A percentile compares a stretch with the other conserved stretches of the same genome.
These are phyloP conservation scores for Pipra filicauda DNA, from an alignment of 2,113 vertebrate genomes.

Conservation along the genomic window DNA sequence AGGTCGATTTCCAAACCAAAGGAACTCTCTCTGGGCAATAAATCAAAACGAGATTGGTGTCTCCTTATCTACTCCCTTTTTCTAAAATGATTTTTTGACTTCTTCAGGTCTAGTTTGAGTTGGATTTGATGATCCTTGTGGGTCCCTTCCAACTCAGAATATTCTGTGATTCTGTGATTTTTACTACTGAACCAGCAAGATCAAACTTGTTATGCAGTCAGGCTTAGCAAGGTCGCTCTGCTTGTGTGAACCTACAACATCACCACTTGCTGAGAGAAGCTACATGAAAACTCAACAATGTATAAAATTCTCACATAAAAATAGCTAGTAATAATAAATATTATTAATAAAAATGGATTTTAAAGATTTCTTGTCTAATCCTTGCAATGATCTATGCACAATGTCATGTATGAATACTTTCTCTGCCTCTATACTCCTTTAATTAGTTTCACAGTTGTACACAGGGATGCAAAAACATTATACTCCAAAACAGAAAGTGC, in stretches of 20 bases:
- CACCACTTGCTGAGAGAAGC: background rate
- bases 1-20: background rate
- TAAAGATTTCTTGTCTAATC: background rate
- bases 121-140: background rate
- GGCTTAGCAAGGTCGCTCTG: background rate
- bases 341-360: background rate
- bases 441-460: background rate
- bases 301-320: background rate
- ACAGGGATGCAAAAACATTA: background rate
- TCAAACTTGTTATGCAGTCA: background rate
- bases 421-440: background rate
- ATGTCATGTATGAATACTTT: background rate
- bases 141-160: background rate
- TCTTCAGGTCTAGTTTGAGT: background rate
- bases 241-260: background rate
- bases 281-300: accelerated
- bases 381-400: background rate
- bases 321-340: background rate
- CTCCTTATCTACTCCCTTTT: background rate
- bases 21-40: background rate
- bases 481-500: background rate
- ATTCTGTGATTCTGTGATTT: background rate
- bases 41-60: background rate
- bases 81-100: background rate
- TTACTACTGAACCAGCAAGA: background rate